Percentiles rank a stretch among this genome's conserved stretches.
phyloP scores from a whole-genome alignment of 2,113 vertebrate genomes.

The Trichechus manatus region DNA sequence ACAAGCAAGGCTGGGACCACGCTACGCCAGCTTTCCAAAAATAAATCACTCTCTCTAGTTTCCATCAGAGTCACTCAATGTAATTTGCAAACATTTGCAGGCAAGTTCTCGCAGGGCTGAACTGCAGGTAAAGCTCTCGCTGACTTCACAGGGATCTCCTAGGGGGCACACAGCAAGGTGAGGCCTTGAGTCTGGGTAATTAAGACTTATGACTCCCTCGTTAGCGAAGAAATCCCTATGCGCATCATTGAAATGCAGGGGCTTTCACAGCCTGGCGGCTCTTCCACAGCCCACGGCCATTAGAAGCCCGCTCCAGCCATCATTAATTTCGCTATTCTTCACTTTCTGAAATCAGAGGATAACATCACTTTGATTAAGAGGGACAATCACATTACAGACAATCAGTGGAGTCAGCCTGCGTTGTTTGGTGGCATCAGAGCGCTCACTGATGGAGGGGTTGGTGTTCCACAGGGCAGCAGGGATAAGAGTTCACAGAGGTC shows the following conservation, averaged over 20 bases:
- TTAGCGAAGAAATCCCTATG: not conserved
- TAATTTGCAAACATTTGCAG: conserved; percentile 80
- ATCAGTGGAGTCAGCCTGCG: conserved; percentile 33
- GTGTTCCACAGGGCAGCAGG: not conserved
- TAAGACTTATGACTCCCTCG: conserved; percentile 72
- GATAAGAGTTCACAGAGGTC: not conserved
- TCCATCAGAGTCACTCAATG: conserved; percentile 49
- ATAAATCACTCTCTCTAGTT: conserved; percentile 71
- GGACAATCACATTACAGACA: not conserved
- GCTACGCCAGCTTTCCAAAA: conserved; percentile 69
- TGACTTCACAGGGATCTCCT: conserved; percentile 66
- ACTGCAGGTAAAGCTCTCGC: conserved; percentile 57
- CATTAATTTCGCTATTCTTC: conserved; percentile 52
- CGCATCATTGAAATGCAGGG: not conserved
- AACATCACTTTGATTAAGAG: conserved; percentile 73
- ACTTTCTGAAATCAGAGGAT: conserved; percentile 71
- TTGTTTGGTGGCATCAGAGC: not conserved
- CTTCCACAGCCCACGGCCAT: not conserved
- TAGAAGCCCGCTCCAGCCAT: conserved; percentile 49
- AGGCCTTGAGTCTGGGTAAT: conserved; percentile 71
- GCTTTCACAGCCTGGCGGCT: not conserved
- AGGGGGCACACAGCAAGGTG: conserved; percentile 14
- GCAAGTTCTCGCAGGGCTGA: conserved; percentile 53
- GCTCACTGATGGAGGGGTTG: not conserved
- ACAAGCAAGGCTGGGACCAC: not conserved